Evolutionary conservation across 1,140 invertebrate genomes (phyloP), one percentile per base, ranked within the genome.

Genomic region (Drosophila bocqueti): DNA sequence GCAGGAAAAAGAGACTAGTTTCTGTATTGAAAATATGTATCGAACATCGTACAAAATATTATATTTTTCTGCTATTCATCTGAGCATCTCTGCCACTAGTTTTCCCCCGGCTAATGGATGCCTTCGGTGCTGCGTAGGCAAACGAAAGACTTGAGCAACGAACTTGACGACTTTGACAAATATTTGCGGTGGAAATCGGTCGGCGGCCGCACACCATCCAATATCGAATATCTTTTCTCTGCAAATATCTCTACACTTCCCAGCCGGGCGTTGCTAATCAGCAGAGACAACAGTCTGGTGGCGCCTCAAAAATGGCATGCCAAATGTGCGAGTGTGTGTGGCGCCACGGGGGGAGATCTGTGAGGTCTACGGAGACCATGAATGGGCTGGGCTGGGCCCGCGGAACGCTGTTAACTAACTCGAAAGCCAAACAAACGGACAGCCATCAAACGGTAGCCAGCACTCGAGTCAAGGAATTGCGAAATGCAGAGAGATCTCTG

Each of bases 381-480:
- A 54, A 66, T 76, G 43, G 47, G 34, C 47, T 58, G 67, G 59
- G 54, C 31, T 15, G 31, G 61, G 76, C 55, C 36, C 2, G 15
- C 21, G 52, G 43, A 50, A 76, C 62, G 85, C 60, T 26, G 54
- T 40, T 85, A 90, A 89, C 85, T 81, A 90, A 89, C 81, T 79
- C 75, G 66, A 84, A 89, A 90, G 75, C 78, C 85, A 89, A 89
- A 90, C 85, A 89, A 89, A 90, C 65, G 62, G 85, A 90, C 85
- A 89, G 81, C 81, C 85, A 82, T 90, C 85, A 85, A 82, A 89
- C 85, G 54, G 85, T 89, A 89, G 85, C 84, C 84, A 72, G 67
- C 77, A 79, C 85, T 90, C 63, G 63, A 81, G 68, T 81, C 66
- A 61, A 79, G 65, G 66, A 60, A 78, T 69, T 62, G 75, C 76